Percentiles rank a stretch among this genome's conserved stretches.
These are phyloP conservation scores for Nymphalis io DNA, from an alignment of 1,140 invertebrate genomes.

Conservation along the genomic window DNA sequence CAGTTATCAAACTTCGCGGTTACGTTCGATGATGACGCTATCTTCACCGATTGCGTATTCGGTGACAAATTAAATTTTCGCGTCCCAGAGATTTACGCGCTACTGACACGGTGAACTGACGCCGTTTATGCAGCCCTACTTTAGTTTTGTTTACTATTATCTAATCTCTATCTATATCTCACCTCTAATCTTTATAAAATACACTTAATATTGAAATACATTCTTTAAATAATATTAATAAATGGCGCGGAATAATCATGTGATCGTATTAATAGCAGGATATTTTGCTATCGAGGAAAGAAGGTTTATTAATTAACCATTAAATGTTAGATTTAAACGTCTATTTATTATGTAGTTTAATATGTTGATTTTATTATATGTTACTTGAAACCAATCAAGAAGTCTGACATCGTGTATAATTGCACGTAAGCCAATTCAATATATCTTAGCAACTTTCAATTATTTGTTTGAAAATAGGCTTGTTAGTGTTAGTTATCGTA, in stretches of 20 bases:
- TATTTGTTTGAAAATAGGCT: not conserved
- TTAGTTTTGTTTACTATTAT: slow-evolving; percentile 35
- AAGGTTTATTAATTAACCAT: slow-evolving; percentile 1
- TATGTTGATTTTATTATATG: not conserved
- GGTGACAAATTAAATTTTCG: slow-evolving; percentile 73
- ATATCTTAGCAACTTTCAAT: slow-evolving; percentile 5
- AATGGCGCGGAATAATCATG: not conserved
- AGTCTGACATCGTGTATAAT: slow-evolving; percentile 16
- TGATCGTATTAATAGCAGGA: slow-evolving; percentile 2
- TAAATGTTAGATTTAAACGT: not conserved
- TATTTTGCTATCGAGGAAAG: slow-evolving; percentile 9
- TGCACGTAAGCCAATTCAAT: slow-evolving; percentile 16
- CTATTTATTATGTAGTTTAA: slow-evolving; percentile 1
- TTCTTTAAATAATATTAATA: slow-evolving; percentile 3
- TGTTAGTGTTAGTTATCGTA: not conserved
- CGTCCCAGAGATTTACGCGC: slow-evolving; percentile 56
- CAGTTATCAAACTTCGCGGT: slow-evolving; percentile 75
- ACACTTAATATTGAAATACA: not conserved
- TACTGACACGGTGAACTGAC: slow-evolving; percentile 71
- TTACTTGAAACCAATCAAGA: not conserved
- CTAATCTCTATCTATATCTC: not conserved
- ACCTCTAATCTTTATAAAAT: not conserved
- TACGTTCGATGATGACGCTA: slow-evolving; percentile 74
- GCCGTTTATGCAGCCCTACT: slow-evolving; percentile 54
- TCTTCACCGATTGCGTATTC: slow-evolving; percentile 74